phyloP scores from a whole-genome alignment of 92 coral and sea anemone genomes.

The Hydrozoanthus gracilis region DNA sequence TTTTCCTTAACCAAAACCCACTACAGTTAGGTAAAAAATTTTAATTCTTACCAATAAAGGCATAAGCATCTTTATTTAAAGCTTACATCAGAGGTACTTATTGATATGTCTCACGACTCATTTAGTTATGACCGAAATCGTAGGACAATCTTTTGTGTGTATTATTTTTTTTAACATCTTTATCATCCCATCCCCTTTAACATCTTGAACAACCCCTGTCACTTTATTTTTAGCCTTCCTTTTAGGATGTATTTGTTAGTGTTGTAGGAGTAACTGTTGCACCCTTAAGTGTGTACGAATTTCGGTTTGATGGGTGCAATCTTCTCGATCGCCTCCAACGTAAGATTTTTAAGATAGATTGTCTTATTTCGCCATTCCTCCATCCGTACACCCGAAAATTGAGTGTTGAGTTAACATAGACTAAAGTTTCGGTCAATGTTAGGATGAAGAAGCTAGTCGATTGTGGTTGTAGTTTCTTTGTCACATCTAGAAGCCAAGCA shows the following conservation, averaged over 20 bases:
- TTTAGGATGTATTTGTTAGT: not conserved
- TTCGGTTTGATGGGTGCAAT: conserved; percentile 6
- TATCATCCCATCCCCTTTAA: no score
- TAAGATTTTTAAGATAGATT: not conserved
- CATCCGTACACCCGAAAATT: conserved; percentile 30
- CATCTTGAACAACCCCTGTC: conserved; percentile 53
- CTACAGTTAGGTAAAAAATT: no score
- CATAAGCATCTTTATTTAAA: no score
- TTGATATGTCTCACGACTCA: no score
- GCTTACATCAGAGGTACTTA: no score
- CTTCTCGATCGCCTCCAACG: conserved; percentile 2
- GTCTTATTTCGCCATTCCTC: conserved; percentile 38
- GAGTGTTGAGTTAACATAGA: conserved; percentile 30
- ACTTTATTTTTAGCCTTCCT: no score
- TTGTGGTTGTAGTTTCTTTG: not conserved
- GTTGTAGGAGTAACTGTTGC: conserved; percentile 4
- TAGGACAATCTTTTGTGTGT: no score
- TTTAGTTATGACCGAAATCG: no score
- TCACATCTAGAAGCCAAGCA: conserved; percentile 27
- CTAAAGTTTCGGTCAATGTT: not conserved
- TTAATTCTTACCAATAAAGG: no score
- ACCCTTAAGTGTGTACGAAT: conserved; percentile 5
- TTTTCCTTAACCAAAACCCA: no score
- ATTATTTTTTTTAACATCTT: no score
- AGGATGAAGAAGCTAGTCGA: not conserved